Conservation (phyloP, 2,797 vertebrate species). For the Lutjanus campechanus region DNA sequence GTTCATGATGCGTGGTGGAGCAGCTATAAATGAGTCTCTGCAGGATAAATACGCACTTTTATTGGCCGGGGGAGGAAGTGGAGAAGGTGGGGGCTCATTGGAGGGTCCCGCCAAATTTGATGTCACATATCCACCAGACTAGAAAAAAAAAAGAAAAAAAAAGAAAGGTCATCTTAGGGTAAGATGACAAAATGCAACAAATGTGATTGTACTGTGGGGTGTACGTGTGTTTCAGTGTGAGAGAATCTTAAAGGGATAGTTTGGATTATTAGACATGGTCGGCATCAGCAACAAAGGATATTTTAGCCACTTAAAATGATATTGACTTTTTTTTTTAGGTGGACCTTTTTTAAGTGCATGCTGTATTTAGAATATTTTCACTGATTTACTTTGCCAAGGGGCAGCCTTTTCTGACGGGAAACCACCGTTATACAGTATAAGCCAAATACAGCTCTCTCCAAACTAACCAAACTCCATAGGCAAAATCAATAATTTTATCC, state of each 20-base stretch:
- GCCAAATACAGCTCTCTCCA: too few relatives aligned
- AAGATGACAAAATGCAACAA: conserved; percentile 34
- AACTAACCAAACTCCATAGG: too few relatives aligned
- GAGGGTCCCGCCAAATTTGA: conserved; percentile 50
- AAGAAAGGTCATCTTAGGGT: conserved; percentile 57
- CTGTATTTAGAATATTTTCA: too few relatives aligned
- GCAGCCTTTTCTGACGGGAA: too few relatives aligned
- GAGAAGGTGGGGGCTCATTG: conserved; percentile 2
- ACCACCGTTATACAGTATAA: too few relatives aligned
- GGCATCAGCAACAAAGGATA: too few relatives aligned
- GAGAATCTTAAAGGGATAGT: not conserved
- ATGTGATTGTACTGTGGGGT: not conserved
- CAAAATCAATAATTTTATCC: too few relatives aligned
- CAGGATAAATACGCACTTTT: conserved; percentile 65
- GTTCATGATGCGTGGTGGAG: conserved; percentile 69
- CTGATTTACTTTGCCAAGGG: too few relatives aligned
- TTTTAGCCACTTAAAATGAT: too few relatives aligned
- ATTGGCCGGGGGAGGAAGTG: conserved; percentile 41
- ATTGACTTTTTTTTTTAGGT: too few relatives aligned
- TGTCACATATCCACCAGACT: conserved; percentile 44
- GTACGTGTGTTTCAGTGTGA: not conserved
- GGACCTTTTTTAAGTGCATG: too few relatives aligned
- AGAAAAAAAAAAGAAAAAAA: conserved; percentile 16
- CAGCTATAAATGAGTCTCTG: conserved; percentile 60
- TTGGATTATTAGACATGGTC: too few relatives aligned